Base-by-base conservation (phyloP, 2,888 invertebrate species). In the Lepidochrysops patricia region DNA sequence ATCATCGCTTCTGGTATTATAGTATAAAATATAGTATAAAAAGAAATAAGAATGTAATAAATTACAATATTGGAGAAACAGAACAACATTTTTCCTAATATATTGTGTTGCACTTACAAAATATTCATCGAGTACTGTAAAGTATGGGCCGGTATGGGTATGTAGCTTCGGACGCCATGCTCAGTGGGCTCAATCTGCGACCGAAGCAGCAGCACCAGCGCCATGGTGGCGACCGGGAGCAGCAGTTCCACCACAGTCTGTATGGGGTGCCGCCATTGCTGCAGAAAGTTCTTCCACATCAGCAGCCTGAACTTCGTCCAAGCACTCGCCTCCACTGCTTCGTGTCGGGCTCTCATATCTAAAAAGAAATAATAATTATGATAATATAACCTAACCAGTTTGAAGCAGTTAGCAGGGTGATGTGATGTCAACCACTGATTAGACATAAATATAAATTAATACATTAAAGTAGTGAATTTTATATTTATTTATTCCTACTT, bases 281-380 rank as follows among this genome's bases (percentile, higher is more conserved):
- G 91, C 2, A 93, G 79, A 83, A 93, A 94, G 78, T 96, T 96
- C 82, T 96, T 96, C 96, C 96, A 96, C 79, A 95, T 90, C 62
- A 96, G 82, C 64, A 96, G 84, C 12, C 89, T 76, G 73, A 96
- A 94, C 76, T 93, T 93, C 32, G 89, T 82, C 75, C 83, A 88
- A 2, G 81, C 76, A 12, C 73, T 71, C 1, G 86, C 78, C 57
- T 75, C 76, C 57, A 57, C 63, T 48, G 63, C 64, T 56, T 65
- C 69, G 52, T 61, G 62, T 54, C 60, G 64, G 25, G 62, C 65
- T 43, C 49, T 66, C 72, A 70, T 70, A 19, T 61, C 58, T 61
- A 49, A 37, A 34, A 26, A 23, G n/a, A 57, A 48, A 52, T 13
- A 27, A 6, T 0, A 2, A 3, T 1, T 27, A 2, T 27, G 12